These are phyloP conservation scores for Drosophila phalerata DNA, from an alignment of 2,888 invertebrate species.

Conservation along the genomic window DNA sequence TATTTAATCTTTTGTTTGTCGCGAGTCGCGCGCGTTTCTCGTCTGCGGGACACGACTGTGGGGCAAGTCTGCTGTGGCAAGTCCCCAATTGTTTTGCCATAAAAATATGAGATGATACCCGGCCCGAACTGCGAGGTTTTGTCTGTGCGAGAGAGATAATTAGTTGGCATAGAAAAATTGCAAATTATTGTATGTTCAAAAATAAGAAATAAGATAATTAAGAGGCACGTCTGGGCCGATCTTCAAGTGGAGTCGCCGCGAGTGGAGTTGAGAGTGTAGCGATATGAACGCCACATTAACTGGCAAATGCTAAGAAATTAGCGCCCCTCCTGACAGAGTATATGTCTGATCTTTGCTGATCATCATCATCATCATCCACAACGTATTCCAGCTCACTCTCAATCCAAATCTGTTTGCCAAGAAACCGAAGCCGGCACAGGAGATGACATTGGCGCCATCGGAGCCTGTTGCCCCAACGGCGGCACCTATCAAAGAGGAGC, in stretches of 20 bases:
- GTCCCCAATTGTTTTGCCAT: slow-evolving; percentile 77
- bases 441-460: slow-evolving; percentile 43
- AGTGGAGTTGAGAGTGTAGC: slow-evolving; percentile 22
- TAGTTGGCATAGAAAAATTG: slow-evolving; percentile 73
- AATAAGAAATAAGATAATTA: slow-evolving; percentile 61
- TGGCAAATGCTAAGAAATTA: slow-evolving; percentile 75
- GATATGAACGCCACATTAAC: slow-evolving; percentile 70
- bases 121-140: slow-evolving; percentile 53
- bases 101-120: slow-evolving; percentile 79
- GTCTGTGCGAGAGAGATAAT: slow-evolving; percentile 77
- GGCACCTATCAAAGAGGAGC: slow-evolving; percentile 68
- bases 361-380: slow-evolving; percentile 18
- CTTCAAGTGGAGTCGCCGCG: slow-evolving; percentile 14
- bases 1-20: slow-evolving; percentile 83
- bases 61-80: slow-evolving; percentile 11
- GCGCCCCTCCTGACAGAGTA: slow-evolving; percentile 48
- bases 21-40: slow-evolving; percentile 49
- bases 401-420: slow-evolving; percentile 80
- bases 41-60: slow-evolving; percentile 34
- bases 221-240: slow-evolving; percentile 59
- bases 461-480: slow-evolving; percentile 30
- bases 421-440: slow-evolving; percentile 52
- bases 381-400: slow-evolving; percentile 72
- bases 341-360: slow-evolving; percentile 20
- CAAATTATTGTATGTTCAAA: slow-evolving; percentile 60